Base-by-base conservation (phyloP, 2,113 vertebrate species). In the Cryptomyrus ogoouensis region DNA sequence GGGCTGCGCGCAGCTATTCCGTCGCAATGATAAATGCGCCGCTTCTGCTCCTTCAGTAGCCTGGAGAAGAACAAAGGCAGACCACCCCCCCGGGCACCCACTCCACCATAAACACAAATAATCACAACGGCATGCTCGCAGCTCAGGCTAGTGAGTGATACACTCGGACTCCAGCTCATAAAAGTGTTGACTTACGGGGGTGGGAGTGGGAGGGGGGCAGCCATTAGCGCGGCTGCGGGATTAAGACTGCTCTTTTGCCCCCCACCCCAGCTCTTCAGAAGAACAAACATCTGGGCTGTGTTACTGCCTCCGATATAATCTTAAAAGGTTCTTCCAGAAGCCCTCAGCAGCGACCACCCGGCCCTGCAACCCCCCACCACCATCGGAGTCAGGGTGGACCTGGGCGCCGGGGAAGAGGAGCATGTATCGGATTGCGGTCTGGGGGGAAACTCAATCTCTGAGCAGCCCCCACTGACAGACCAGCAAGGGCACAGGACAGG, bases 201-300 rank as follows among this genome's bases (percentile, higher is more conserved):
- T n/a, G 4, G 35, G 88, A 42, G 17, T 9, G 35, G 62, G 24
- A 70, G 88, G 88, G 62, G 62, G 53, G 44, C 13, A 31, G 9
- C 58, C 89, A 87, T 90, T 90, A 86, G 56, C 88, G 35, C 1
- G 24, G 6, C 86, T 88, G 70, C 6, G 35, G 90, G 50, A 88
- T 88, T 77, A 88, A 24, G 86, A 56, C 87, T 66, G 74, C 74
- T 89, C 88, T 10, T 83, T 49, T 21, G 19, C 42, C 31, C 88
- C 27, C 66, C 66, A 44, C 58, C 88, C 88, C 39, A 15, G 44
- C 62, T 49, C 44, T 35, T 70, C 83, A 86, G 53, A 77, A 46
- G 66, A 70, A 80, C 62, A 77, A 87, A 95, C 94, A 96, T 95
- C 95, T 96, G 96, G 94, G 94, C 94, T 90, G 94, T 39, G 90